Conservation (phyloP, 2,888 invertebrate species). For the Eupithecia subfuscata region DNA sequence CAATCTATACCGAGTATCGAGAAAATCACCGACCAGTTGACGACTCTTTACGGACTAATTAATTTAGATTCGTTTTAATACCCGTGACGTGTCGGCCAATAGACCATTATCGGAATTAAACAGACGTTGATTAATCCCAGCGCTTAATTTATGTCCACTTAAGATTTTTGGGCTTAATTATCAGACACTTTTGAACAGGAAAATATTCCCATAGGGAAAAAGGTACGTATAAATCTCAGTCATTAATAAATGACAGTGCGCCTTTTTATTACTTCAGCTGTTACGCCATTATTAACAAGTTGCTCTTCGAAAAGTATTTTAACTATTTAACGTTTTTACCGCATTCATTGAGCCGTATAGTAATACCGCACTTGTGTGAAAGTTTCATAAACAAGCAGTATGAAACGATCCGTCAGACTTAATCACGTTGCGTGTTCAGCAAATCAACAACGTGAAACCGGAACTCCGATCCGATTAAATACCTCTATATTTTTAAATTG, state of each 20-base stretch:
- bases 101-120: constrained; percentile 48
- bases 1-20: constrained; percentile 63
- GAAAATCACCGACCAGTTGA: constrained; percentile 64
- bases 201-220: constrained; percentile 33
- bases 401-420: constrained; percentile 45
- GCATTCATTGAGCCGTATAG: constrained; percentile 23
- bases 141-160: constrained; percentile 49
- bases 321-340: constrained; percentile 7
- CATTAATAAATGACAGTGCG: constrained; percentile 24
- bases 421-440: constrained; percentile 45
- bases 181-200: constrained; percentile 34
- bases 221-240: constrained; percentile 25
- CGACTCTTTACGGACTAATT: constrained; percentile 65
- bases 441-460: constrained; percentile 44
- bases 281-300: constrained; percentile 16
- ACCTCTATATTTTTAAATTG: constrained; percentile 53
- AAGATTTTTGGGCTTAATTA: constrained; percentile 46
- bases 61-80: constrained; percentile 62
- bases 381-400: constrained; percentile 40
- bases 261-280: constrained; percentile 24
- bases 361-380: constrained; percentile 33
- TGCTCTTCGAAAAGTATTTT: constrained; percentile 7
- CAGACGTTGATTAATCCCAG: constrained; percentile 44
- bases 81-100: constrained; percentile 48
- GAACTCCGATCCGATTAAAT: constrained; percentile 49